These are phyloP conservation scores for Bellardia pandia DNA, from an alignment of 2,888 invertebrate genomes.

Conservation along the genomic window DNA sequence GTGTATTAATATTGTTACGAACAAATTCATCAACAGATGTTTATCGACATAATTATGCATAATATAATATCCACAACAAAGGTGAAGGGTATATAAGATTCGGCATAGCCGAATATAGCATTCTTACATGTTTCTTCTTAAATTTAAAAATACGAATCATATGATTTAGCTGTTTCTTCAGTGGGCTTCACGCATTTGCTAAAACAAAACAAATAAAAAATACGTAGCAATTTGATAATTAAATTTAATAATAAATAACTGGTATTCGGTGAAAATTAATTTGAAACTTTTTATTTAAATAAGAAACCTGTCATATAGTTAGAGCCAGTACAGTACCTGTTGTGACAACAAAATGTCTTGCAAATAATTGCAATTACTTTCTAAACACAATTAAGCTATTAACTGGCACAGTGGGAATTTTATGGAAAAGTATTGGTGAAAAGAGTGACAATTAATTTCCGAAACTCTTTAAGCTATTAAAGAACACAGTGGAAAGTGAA, in stretches of 20 bases:
- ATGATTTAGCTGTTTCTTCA: conserved; percentile 36
- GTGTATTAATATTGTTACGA: too few relatives aligned
- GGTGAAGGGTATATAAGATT: too few relatives aligned
- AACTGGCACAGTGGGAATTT: conserved; percentile 14
- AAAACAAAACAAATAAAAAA: conserved; percentile 17
- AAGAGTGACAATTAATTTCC: too few relatives aligned
- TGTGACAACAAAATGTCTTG: conserved; percentile 15
- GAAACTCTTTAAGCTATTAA: too few relatives aligned
- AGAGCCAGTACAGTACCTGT: conserved; percentile 1
- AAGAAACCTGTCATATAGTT: not conserved
- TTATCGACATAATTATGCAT: too few relatives aligned
- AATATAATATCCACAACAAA: too few relatives aligned
- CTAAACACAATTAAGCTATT: conserved; percentile 28
- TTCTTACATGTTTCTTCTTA: too few relatives aligned
- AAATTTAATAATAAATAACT: conserved; percentile 51
- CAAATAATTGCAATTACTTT: conserved; percentile 39
- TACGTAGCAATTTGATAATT: conserved; percentile 32
- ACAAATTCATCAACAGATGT: too few relatives aligned
- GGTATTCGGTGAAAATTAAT: conserved; percentile 54
- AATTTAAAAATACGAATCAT: conserved; percentile 27
- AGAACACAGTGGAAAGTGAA: too few relatives aligned
- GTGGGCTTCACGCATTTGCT: conserved; percentile 38
- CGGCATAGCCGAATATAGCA: too few relatives aligned
- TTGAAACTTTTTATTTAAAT: conserved; percentile 60
- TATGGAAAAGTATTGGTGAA: not conserved